Conservation (phyloP, 2,113 vertebrate genomes). For the Hydropotes inermis region DNA sequence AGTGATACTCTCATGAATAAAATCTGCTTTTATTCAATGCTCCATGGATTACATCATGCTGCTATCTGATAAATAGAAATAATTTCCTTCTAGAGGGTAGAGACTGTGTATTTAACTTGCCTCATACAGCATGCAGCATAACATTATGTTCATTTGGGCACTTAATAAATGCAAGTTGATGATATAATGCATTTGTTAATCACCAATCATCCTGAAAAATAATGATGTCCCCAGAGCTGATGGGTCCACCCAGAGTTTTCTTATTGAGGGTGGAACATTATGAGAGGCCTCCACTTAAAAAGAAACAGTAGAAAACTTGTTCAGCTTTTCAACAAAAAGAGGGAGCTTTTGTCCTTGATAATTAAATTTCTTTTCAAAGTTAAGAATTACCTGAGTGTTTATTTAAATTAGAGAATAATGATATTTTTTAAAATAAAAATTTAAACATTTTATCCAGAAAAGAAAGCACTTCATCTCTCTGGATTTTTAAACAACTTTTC, state of each 20-base stretch:
- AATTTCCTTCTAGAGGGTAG: constrained; percentile 3
- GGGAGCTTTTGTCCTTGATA: constrained; percentile 16
- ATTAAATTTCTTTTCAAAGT: constrained; percentile 44
- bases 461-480: neutral
- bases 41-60: neutral
- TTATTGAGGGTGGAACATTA: constrained; percentile 18
- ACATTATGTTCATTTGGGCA: constrained; percentile 40
- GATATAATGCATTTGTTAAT: constrained; percentile 66
- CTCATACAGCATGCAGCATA: constrained; percentile 15
- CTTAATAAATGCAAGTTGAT: constrained; percentile 53
- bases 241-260: constrained; percentile 33
- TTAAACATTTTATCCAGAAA: constrained; percentile 25
- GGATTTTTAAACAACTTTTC: constrained; percentile 19
- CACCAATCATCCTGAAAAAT: constrained; percentile 67
- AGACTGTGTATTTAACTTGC: constrained; percentile 35
- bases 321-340: constrained; percentile 52
- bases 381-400: constrained; percentile 46
- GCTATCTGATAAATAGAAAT: constrained; percentile 7
- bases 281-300: constrained; percentile 33
- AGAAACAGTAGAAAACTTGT: constrained; percentile 56
- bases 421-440: constrained; percentile 12
- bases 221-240: constrained; percentile 57
- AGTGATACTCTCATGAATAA: neutral
- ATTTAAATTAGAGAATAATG: constrained; percentile 5
- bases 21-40: neutral